Base-by-base conservation (phyloP, 1,140 invertebrate species). In the Paralvinella palmiformis region DNA sequence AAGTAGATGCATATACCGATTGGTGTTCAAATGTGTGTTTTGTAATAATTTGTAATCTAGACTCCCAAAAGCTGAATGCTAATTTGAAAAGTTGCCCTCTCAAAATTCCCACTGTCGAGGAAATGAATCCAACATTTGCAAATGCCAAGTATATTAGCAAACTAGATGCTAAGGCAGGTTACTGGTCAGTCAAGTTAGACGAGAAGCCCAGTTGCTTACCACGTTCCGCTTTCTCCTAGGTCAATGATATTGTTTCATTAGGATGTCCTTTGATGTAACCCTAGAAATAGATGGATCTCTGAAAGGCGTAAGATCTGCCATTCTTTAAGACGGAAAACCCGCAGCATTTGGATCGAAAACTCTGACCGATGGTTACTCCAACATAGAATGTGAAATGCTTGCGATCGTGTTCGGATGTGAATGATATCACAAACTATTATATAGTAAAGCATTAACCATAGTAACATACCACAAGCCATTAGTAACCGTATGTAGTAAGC, bases 401-500 rank as follows among this genome's bases (percentile, higher is more conserved):
- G 50, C 50, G 24, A 13, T 53, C 13, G 50, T 53, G 15, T 53
- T n/a, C 24, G 50, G 50, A 53, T 13, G 13, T 0, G 10, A 13
- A 24, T 17, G 73, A 35, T 83, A 81, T 70, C 75, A 78, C 61
- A 48, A 73, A 24, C 79, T 72, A 62, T 66, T 78, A 10, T 78
- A 78, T 70, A 78, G 74, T 1, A 70, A 67, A 29, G 36, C 31
- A 27, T 36, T 69, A 3, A 67, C 57, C 20, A 59, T 68, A n/a
- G 48, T 74, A 29, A 76, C 69, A 1, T 73, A 80, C 59, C 76
- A 79, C 62, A 75, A 78, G 56, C 77, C 77, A 31, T 65, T 81
- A 0, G 73, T 78, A 32, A 61, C 58, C 31, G 81, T 83, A 53
- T 70, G 75, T 20, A 71, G 73, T 57, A 83, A 83, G 68, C 67